Conservation (phyloP, 2,113 vertebrate genomes). For the Lichenostomus cassidix region DNA sequence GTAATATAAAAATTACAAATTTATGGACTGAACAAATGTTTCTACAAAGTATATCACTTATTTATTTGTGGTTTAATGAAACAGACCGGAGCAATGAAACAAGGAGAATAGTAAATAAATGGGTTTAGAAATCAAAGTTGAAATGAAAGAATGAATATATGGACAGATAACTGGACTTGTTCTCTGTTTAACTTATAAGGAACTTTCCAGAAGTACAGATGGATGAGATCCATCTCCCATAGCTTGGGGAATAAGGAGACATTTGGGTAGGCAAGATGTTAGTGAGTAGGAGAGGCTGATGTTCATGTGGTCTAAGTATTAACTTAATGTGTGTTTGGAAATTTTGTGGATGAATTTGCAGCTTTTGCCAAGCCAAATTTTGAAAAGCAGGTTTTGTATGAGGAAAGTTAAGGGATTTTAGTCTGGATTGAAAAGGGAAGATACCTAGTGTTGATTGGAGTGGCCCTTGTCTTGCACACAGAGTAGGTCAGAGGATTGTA, state of each 20-base stretch:
- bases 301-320: background rate
- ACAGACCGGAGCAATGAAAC: background rate
- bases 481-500: background rate
- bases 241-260: background rate
- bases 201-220: background rate
- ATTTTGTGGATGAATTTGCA: background rate
- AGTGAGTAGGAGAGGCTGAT: background rate
- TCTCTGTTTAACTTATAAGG: background rate
- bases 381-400: background rate
- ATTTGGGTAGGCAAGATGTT: background rate
- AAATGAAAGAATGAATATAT: background rate
- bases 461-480: background rate
- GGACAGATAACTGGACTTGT: background rate
- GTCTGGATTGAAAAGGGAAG: background rate
- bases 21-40: rapidly evolving
- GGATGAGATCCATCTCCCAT: background rate
- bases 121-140: background rate
- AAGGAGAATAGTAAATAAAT: background rate
- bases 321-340: background rate
- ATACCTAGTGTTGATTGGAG: background rate
- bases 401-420: background rate
- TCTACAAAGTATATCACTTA: rapidly evolving
- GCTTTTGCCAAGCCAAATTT: background rate
- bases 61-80: background rate
- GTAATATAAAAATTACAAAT: background rate